phyloP scores from a whole-genome alignment of 2,888 invertebrate species.

The Panopea generosa region DNA sequence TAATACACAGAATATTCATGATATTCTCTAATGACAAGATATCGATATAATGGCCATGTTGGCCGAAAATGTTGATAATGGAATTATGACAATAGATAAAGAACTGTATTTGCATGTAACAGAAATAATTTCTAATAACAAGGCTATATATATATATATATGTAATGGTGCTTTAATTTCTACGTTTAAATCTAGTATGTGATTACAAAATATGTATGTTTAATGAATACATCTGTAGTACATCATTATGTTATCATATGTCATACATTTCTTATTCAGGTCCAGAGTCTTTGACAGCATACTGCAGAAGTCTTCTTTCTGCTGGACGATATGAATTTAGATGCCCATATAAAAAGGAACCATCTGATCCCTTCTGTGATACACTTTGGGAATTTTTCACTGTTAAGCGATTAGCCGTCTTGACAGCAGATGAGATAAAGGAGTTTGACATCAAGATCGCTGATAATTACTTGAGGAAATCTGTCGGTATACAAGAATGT shows the following conservation, averaged over 20 bases:
- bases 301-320: slow-evolving; percentile 57
- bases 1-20: slow-evolving; percentile 28
- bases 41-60: no score
- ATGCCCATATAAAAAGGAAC: slow-evolving; percentile 54
- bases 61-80: no score
- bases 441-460: slow-evolving; percentile 65
- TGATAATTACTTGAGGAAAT: slow-evolving; percentile 60
- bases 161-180: no score
- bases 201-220: no score
- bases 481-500: slow-evolving; percentile 62
- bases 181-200: no score
- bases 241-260: no score
- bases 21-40: background rate
- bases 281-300: slow-evolving; percentile 65
- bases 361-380: slow-evolving; percentile 48
- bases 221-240: no score
- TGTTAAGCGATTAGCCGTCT: slow-evolving; percentile 56
- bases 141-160: no score
- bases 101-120: no score
- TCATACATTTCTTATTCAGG: slow-evolving; percentile 34
- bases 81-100: no score
- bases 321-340: slow-evolving; percentile 58
- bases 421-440: slow-evolving; percentile 56
- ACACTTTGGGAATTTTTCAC: slow-evolving; percentile 61
- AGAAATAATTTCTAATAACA: no score